Evolutionary conservation across 1,140 invertebrate genomes (phyloP), one percentile per base, ranked within the genome.

Genomic region (Drosophila kohkoa): DNA sequence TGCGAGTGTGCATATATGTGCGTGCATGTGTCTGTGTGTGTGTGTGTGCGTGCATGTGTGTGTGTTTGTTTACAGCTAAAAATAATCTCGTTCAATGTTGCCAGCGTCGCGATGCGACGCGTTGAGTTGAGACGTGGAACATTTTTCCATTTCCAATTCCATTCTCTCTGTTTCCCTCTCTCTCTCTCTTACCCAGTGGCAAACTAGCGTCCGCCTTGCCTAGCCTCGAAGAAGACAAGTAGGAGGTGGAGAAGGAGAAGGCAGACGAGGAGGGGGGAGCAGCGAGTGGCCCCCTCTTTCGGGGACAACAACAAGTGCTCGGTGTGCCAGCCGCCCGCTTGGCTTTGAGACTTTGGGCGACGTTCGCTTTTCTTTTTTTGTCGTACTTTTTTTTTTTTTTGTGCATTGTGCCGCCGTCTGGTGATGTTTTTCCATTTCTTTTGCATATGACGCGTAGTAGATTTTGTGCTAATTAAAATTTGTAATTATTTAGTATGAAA

Each of bases 401-500:
- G 64, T 71, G 58, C 57, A 62, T 69, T 69, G 66, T 68, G 66
- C 55, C 55, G 55, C 57, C 30, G 57, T 69, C 58, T 69, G 58
- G 20, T 49, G 57, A 32, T 57, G 30, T n/a, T 52, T 41, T 43
- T 64, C 38, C 45, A 52, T 71, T 71, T 63, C 43, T 64, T 55
- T 71, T 64, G 60, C 59, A 65, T 63, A 48, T 64, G 68, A 55
- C 28, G 55, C 65, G 57, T 74, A 69, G 65, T 43, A 13, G 41
- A 69, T 68, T 69, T 68, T 69, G 71, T 74, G 65, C 55, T 69
- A 74, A 74, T 74, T 74, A 69, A 74, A 74, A 69, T 54, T 54
- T 54, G 45, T 67, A 73, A 73, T 73, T 68, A 57, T 66, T 45
- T 49, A 52, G 69, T 16, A 72, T 66, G 54, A 67, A 32, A 49